Percentiles rank a stretch among this genome's conserved stretches.
phyloP scores from a whole-genome alignment of 2,113 vertebrate species.

The Alosa alosa region DNA sequence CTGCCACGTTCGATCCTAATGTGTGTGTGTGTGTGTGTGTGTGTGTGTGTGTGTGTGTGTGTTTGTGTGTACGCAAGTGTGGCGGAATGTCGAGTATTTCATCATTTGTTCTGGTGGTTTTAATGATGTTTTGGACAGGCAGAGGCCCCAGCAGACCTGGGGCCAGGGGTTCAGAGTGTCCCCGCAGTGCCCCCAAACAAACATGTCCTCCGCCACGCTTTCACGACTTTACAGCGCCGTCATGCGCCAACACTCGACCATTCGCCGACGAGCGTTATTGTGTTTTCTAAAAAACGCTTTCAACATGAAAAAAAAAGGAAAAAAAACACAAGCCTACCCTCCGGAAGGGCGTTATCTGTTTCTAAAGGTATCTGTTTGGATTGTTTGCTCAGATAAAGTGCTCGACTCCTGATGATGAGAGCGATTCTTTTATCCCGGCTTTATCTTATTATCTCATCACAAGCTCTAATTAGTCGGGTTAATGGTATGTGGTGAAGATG shows the following conservation, averaged over 20 bases:
- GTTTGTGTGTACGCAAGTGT: neutral
- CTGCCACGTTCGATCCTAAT: neutral
- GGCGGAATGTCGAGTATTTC: slow-evolving; percentile 12
- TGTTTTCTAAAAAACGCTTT: neutral
- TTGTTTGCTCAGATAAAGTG: slow-evolving; percentile 9
- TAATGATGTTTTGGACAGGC: slow-evolving; percentile 11
- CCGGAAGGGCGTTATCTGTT: neutral
- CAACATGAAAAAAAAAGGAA: neutral
- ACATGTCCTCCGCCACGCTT: neutral
- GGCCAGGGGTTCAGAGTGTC: neutral
- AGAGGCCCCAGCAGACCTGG: neutral
- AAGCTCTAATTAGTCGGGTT: slow-evolving; percentile 2
- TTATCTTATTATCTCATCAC: slow-evolving; percentile 13
- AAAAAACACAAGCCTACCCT: neutral
- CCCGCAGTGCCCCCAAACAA: neutral
- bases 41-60: neutral
- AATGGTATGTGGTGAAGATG: neutral
- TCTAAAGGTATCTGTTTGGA: neutral
- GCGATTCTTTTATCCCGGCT: neutral
- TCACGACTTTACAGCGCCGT: neutral
- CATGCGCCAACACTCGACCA: neutral
- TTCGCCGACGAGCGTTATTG: neutral
- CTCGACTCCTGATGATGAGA: neutral
- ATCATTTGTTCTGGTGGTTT: slow-evolving; percentile 19
- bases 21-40: neutral